Evolutionary conservation across 2,113 vertebrate genomes (phyloP).

Genomic region (Tenrec ecaudatus): DNA sequence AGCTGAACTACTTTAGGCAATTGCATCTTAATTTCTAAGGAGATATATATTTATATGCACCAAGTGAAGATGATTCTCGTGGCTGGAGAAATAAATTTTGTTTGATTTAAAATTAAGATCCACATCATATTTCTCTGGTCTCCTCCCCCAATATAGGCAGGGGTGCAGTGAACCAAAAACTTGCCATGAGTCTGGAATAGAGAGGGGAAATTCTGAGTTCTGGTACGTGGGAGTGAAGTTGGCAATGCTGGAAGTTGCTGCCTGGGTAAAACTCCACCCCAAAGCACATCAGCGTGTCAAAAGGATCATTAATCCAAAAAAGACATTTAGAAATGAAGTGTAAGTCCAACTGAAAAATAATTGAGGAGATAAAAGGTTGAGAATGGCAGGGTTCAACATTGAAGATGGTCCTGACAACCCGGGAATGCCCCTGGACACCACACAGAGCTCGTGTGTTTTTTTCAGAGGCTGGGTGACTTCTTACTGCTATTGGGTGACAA

Average conservation of each 20-base stretch:
- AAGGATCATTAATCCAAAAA: not conserved
- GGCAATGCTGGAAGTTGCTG: not conserved
- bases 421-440: not conserved
- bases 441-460: not conserved
- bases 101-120: not conserved
- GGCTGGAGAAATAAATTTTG: not conserved
- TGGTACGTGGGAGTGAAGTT: not conserved
- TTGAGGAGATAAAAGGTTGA: not conserved
- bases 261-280: not conserved
- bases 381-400: not conserved
- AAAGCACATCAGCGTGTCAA: not conserved
- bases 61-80: not conserved
- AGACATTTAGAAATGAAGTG: not conserved
- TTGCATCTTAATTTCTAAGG: not conserved
- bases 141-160: not conserved
- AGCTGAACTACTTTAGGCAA: not conserved
- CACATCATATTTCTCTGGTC: not conserved
- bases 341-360: not conserved
- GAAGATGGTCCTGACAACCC: not conserved
- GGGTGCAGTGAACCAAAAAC: not conserved
- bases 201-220: not conserved
- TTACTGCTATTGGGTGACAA: not conserved
- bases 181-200: not conserved
- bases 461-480: not conserved
- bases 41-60: too few relatives aligned